Base-by-base conservation (phyloP, 1,140 invertebrate genomes). In the Lamellibrachia luymesi region DNA sequence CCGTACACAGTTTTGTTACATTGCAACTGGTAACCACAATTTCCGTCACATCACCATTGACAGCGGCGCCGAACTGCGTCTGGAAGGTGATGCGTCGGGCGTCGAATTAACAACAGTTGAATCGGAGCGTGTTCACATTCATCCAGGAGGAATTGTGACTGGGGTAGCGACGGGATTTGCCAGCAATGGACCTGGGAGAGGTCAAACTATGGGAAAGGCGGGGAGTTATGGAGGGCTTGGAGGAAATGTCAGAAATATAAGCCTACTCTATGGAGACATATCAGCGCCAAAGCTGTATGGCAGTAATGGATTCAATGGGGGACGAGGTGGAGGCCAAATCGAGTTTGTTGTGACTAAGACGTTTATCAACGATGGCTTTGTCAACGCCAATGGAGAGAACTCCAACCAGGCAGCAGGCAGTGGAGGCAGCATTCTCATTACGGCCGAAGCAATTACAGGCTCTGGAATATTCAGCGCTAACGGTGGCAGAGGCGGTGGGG, bases 301-400 rank as follows among this genome's bases (percentile, higher is more conserved):
- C 27, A 95, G 95, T 89, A 95, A 94, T 94, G 95, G 95, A 25
- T 93, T 93, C 92, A 93, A 94, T 90, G 64, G 64, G 64, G 94
- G 94, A 10, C 64, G 94, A 56, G 95, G 95, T 91, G 95, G 95
- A 64, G 95, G 95, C 10, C 95, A 95, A 92, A 93, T 95, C 52
- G 93, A 95, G 25, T 80, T 95, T 38, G 89, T 93, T 7, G 93
- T 93, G 0, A 38, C 93, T 13, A 38, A 92, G 13, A 93, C 64
- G 8, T 51, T 94, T 7, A 93, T 50, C 49, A 91, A 94, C 91
- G 94, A 95, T 94, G 95, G 95, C 22, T 90, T 94, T 4, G 94
- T 95, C 52, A 94, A 95, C 51, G 93, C 95, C 94, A 95, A 93
- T 93, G 95, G 94, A 90, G 64, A 80, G 17, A 22, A 80, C 64